Evolutionary conservation across 2,113 vertebrate species (phyloP).

Genomic region (Petaurus breviceps): DNA sequence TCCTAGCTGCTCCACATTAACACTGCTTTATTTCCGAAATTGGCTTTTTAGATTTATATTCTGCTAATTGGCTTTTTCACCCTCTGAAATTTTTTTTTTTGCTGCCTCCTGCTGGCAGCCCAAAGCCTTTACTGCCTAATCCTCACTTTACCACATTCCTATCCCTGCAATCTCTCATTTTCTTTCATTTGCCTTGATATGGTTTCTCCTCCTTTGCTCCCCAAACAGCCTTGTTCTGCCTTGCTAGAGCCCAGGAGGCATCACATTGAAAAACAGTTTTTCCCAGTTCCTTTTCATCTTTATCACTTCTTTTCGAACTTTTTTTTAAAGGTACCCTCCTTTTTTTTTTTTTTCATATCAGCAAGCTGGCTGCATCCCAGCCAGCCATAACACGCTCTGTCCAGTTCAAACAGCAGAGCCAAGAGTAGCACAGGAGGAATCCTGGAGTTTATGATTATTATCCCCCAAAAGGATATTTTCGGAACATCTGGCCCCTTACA

Average conservation of each 20-base stretch:
- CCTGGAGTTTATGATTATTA: background rate
- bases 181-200: conserved; percentile 36
- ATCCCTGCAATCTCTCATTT: conserved; percentile 62
- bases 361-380: conserved; percentile 54
- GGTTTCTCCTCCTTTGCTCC: conserved; percentile 56
- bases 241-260: conserved; percentile 51
- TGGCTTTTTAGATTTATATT: conserved; percentile 72
- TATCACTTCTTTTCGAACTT: conserved; percentile 8
- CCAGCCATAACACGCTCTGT: background rate
- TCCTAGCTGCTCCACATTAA: conserved; percentile 58
- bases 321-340: background rate
- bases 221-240: conserved; percentile 39
- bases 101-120: conserved; percentile 52
- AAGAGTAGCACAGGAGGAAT: conserved; percentile 40
- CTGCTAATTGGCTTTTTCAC: conserved; percentile 72
- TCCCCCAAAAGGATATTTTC: conserved; percentile 54
- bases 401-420: conserved; percentile 33
- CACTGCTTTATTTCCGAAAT: conserved; percentile 69
- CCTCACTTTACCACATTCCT: conserved; percentile 66
- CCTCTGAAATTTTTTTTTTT: conserved; percentile 66
- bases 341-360: conserved; percentile 33
- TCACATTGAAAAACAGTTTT: conserved; percentile 64
- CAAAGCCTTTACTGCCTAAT: conserved; percentile 71
- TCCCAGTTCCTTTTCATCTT: conserved; percentile 9
- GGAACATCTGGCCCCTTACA: conserved; percentile 25